Base-by-base conservation (phyloP, 2,113 vertebrate genomes). In the Bubo scandiacus region DNA sequence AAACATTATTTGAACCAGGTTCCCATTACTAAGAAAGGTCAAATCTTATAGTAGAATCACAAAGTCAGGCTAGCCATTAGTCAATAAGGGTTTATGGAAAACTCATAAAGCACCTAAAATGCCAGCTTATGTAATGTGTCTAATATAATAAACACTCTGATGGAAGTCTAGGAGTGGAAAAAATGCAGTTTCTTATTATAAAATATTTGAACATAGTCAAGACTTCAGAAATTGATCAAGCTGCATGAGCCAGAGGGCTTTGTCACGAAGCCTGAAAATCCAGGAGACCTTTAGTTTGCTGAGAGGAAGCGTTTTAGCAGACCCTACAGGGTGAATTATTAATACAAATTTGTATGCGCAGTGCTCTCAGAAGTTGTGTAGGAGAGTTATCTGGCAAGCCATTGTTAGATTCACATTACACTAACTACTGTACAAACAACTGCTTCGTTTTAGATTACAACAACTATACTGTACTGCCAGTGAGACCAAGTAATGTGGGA, bases 11-110 rank as follows among this genome's bases (percentile, higher is more conserved):
- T 2, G 6, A 85, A 91, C 67, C 89, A 96, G 84, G 78, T 95
- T 95, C 78, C 74, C 54, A 78, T 85, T 91, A 92, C 66, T 63
- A 66, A 34, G 58, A 73, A 94, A 94, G 94, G 86, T 96, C 86
- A 92, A 94, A 91, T 73, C 80, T 87, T 92, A 86, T 49, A 47
- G 51, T 73, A 92, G 81, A 77, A 83, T 94, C 78, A 94, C 78
- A 91, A 95, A 96, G 74, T 88, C 79, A 90, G 74, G 42, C 87
- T 86, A 93, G 82, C 77, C 79, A 88, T 95, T 96, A 94, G 94
- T 94, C 96, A 97, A 96, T 94, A 90, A 92, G 73, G 80, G 80
- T 95, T 95, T 96, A 95, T 88, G 90, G 95, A 97, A 97, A 97
- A 96, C 79, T 86, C 93, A 94, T 97, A 97, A 97, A 94, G 94